Conservation (phyloP, 2,113 vertebrate species). For the Thymallus thymallus region DNA sequence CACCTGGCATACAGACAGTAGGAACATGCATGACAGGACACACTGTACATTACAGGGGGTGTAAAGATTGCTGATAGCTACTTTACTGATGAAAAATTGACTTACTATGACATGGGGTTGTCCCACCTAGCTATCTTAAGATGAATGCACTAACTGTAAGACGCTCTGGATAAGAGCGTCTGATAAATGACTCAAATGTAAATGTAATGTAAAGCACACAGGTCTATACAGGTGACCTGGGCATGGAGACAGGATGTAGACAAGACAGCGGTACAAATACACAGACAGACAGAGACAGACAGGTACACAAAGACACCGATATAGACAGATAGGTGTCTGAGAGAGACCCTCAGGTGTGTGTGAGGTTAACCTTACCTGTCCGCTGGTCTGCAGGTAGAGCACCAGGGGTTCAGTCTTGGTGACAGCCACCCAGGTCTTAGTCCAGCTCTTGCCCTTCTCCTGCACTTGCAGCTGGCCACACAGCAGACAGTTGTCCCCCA, state of each 20-base stretch:
- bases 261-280: background rate
- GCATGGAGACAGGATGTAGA: constrained; percentile 15
- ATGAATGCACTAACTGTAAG: too few species aligned
- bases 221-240: constrained; percentile 19
- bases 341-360: background rate
- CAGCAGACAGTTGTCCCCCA: constrained; percentile 75
- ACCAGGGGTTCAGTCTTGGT: constrained; percentile 80
- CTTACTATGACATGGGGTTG: too few species aligned
- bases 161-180: too few species aligned
- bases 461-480: constrained; percentile 80
- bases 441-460: constrained; percentile 83
- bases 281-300: background rate
- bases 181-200: background rate
- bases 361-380: constrained; percentile 72
- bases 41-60: background rate
- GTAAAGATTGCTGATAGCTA: background rate
- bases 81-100: too few species aligned
- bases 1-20: constrained; percentile 14
- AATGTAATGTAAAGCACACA: constrained; percentile 9
- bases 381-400: constrained; percentile 77
- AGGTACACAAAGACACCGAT: background rate
- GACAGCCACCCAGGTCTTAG: constrained; percentile 81
- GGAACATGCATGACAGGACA: constrained; percentile 14
- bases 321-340: background rate
- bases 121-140: too few species aligned